Percentiles rank a stretch among this genome's conserved stretches.
These are phyloP conservation scores for Rhinichthys klamathensis DNA, from an alignment of 2,113 vertebrate species.

Conservation along the genomic window DNA sequence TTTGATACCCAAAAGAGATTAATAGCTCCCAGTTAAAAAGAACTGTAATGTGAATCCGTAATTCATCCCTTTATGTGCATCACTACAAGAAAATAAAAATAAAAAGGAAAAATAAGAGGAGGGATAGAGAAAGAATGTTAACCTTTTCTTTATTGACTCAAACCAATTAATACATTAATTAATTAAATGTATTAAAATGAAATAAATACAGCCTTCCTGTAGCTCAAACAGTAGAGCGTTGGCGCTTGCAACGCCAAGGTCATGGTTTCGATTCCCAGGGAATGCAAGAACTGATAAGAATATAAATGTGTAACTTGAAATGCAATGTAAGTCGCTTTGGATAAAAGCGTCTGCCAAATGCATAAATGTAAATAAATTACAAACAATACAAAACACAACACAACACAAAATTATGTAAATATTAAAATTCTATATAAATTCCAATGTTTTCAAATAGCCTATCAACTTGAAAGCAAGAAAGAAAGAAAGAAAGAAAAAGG, in stretches of 20 bases:
- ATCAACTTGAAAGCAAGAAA: background rate
- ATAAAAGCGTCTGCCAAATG: too few relatives aligned
- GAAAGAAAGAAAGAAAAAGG: background rate
- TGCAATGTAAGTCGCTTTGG: too few relatives aligned
- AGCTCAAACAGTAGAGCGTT: too few relatives aligned
- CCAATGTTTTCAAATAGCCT: background rate
- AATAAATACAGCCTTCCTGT: too few relatives aligned
- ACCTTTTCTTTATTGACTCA: background rate
- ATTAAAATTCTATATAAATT: background rate
- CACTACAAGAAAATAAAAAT: background rate
- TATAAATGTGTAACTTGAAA: too few relatives aligned
- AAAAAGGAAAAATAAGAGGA: background rate
- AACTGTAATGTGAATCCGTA: conserved; percentile 48
- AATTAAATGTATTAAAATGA: too few relatives aligned
- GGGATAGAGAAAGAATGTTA: background rate
- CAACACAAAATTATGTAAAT: background rate
- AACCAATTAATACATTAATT: background rate
- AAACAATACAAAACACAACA: background rate
- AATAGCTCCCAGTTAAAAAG: conserved; percentile 53
- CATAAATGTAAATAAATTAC: background rate
- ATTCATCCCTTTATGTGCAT: conserved; percentile 51
- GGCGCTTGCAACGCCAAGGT: too few relatives aligned
- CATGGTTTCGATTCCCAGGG: too few relatives aligned
- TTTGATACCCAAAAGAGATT: conserved; percentile 51
- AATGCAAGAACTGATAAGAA: too few relatives aligned